These are phyloP conservation scores for Halocynthia aurantium DNA, from an alignment of 23 tunicate species.

Conservation along the genomic window DNA sequence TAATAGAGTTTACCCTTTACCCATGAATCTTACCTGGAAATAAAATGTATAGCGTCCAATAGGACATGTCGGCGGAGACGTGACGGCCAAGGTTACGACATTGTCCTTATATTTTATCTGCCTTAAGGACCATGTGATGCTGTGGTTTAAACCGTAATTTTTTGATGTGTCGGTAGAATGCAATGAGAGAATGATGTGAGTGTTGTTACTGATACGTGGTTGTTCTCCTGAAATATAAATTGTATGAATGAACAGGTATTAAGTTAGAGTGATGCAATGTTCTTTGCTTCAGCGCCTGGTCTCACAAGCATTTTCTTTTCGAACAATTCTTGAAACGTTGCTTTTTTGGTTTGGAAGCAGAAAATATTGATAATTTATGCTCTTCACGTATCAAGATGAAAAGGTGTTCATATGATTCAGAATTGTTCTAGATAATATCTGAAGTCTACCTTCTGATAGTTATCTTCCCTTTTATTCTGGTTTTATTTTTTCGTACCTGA, in stretches of 20 bases:
- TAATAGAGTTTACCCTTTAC: too few relatives aligned
- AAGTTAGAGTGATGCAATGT: too few relatives aligned
- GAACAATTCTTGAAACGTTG: too few relatives aligned
- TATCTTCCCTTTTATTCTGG: too few relatives aligned
- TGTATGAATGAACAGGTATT: not conserved
- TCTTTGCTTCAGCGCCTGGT: too few relatives aligned
- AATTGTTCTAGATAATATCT: too few relatives aligned
- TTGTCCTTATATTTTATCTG: not conserved
- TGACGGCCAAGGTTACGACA: not conserved
- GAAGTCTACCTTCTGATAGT: too few relatives aligned
- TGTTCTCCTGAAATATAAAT: constrained; percentile 1
- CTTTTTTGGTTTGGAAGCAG: too few relatives aligned
- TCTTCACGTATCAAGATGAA: too few relatives aligned
- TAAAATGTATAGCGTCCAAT: not conserved
- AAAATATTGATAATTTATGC: too few relatives aligned
- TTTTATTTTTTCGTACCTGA: not conserved
- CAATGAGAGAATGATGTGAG: constrained; percentile 12
- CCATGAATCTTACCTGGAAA: constrained; percentile 18
- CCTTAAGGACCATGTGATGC: not conserved
- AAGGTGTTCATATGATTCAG: too few relatives aligned
- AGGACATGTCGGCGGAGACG: constrained; percentile 3
- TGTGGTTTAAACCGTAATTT: not conserved
- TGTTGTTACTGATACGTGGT: constrained; percentile 15
- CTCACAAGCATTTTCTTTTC: too few relatives aligned
- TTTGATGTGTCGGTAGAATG: constrained; percentile 3